Base-by-base conservation (phyloP, 2,113 vertebrate species). In the Hirundichthys speculiger region DNA sequence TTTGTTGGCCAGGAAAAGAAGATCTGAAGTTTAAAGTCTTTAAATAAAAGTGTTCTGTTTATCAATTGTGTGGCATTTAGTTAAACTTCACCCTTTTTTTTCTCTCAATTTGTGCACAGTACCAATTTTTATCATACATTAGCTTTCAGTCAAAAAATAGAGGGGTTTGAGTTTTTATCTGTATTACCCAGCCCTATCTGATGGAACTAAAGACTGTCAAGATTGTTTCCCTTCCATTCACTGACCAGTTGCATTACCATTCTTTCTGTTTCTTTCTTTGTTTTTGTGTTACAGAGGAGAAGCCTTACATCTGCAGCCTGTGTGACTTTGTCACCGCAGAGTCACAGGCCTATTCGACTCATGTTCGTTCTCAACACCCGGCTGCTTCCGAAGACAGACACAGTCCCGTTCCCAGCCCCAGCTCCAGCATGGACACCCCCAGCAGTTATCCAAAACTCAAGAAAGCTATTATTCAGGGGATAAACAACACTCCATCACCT, bases 271-370 rank as follows among this genome's bases (percentile, higher is more conserved):
- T n/a, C n/a, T n/a, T n/a, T n/a, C n/a, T n/a, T n/a, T n/a, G n/a
- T n/a, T n/a, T n/a, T 6, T 56, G 79, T 84, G 80, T 45, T 84
- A 60, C 86, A 98, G 96, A 94, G 85, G 89, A 90, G 87, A 94
- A 94, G 81, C 91, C 92, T 40, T 94, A 88, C 69, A 54, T 85
- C 66, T 90, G 91, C 82, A 88, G 80, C 70, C 88, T 70, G 60
- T 92, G 92, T 89, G 90, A 84, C 83, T 95, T 93, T 65, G 84
- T 93, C 0, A 82, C 85, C 52, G 84, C 89, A 3, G 89, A 85
- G 14, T 80, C 83, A 0, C 80, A 89, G 0, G 49, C 86, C 20
- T 80, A 80, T 56, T 80, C 90, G 16, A 75, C 79, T 46, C 89
- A 91, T 14, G 77, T 89, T 18, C 82, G 76, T 30, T 69, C 76